Evolutionary conservation across 2,113 vertebrate species (phyloP).

Genomic region (Lophura nycthemera): DNA sequence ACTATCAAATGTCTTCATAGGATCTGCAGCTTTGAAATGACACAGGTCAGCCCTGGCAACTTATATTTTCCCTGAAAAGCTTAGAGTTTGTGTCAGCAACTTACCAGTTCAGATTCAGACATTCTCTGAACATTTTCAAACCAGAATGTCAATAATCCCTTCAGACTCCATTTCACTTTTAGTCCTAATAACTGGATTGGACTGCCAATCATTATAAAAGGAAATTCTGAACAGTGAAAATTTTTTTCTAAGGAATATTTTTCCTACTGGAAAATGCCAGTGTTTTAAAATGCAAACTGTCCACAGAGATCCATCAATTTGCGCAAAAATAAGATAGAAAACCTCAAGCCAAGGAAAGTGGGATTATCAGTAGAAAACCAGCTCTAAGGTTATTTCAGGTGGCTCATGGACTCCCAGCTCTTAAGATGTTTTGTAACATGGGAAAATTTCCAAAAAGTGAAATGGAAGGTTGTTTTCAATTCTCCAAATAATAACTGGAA

Average conservation of each 20-base stretch:
- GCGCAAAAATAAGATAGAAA: neutral
- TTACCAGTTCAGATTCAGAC: neutral
- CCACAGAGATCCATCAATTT: neutral
- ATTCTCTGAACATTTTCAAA: slow-evolving; percentile 14
- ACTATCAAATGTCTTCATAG: neutral
- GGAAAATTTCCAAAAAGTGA: neutral
- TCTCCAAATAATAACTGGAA: neutral
- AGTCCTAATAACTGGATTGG: slow-evolving; percentile 14
- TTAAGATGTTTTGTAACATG: neutral
- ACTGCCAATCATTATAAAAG: neutral
- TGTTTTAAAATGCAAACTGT: neutral
- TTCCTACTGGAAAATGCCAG: neutral
- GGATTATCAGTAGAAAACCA: neutral
- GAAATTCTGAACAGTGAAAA: neutral
- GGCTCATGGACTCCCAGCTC: neutral
- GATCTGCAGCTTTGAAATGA: neutral
- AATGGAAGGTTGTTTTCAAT: neutral
- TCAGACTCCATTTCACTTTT: slow-evolving; percentile 33
- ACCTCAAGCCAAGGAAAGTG: neutral
- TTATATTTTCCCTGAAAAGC: neutral
- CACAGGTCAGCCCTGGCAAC: neutral
- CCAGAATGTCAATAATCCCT: slow-evolving; percentile 24
- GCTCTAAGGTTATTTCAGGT: neutral
- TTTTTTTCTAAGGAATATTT: neutral
- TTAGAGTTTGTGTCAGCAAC: slow-evolving; percentile 31